Conservation (phyloP, 2,113 vertebrate genomes). For the Megaceryle torquata region DNA sequence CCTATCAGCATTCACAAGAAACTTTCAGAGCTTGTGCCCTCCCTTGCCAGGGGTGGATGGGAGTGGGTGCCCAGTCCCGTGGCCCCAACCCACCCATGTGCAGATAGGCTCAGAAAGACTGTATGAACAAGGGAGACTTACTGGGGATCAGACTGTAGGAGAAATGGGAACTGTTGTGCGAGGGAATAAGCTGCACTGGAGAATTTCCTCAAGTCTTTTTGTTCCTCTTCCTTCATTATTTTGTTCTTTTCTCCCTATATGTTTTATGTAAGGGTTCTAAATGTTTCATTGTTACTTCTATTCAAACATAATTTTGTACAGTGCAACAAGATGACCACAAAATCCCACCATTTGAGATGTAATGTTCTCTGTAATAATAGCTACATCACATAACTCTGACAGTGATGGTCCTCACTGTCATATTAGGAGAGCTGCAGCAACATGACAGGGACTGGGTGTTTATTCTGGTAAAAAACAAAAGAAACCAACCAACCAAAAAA, state of each 20-base stretch:
- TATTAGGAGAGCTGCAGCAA: background rate
- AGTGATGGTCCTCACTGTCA: conserved; percentile 22
- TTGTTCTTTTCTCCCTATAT: conserved; percentile 1
- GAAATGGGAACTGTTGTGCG: background rate
- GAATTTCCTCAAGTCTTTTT: background rate
- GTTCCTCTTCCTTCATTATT: background rate
- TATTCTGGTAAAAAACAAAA: background rate
- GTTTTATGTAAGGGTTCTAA: conserved; percentile 9
- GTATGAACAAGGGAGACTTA: background rate
- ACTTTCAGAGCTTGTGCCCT: background rate
- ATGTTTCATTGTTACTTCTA: conserved; percentile 25
- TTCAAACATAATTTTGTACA: conserved; percentile 22
- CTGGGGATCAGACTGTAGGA: background rate
- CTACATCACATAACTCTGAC: conserved; percentile 2
- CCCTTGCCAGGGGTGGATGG: background rate
- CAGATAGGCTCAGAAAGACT: background rate
- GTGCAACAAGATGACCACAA: background rate
- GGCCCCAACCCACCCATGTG: background rate
- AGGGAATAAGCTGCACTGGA: background rate
- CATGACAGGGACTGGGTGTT: background rate
- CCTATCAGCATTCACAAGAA: background rate
- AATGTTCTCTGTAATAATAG: conserved; percentile 17
- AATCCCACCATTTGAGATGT: conserved; percentile 2
- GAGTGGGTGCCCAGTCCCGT: background rate
- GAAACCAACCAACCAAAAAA: too few relatives aligned